Evolutionary conservation across 1,140 invertebrate genomes (phyloP).

Genomic region (Drosophila subobscura): DNA sequence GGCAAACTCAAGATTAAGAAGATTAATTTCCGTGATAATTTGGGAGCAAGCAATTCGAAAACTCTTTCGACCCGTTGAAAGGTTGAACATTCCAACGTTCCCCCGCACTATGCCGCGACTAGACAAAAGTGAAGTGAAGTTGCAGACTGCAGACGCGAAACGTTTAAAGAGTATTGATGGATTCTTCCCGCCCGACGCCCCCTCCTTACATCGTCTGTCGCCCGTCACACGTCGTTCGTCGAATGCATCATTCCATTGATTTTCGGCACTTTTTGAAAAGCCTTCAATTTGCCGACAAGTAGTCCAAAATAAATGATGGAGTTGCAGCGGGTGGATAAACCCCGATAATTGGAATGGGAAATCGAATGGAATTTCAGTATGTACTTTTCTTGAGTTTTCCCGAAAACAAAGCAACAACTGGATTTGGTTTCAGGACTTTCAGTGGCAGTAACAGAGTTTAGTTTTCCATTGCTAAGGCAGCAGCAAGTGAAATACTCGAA

Average conservation of each 20-base stretch:
- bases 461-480: no score
- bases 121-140: conserved; percentile 38
- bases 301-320: conserved; percentile 33
- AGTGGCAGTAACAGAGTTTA: no score
- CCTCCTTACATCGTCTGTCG: no score
- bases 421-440: no score
- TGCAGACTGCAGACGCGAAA: conserved; percentile 34
- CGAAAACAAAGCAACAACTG: no score
- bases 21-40: conserved; percentile 78
- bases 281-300: conserved; percentile 48
- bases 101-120: conserved; percentile 7
- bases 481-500: no score
- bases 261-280: conserved; percentile 74
- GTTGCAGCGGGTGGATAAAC: neutral
- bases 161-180: conserved; percentile 57
- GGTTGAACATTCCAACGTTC: conserved; percentile 49
- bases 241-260: conserved; percentile 48
- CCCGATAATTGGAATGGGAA: no score
- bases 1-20: conserved; percentile 74
- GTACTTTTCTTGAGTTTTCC: no score
- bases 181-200: conserved; percentile 26
- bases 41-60: conserved; percentile 31
- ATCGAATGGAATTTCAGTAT: no score
- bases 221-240: conserved; percentile 55
- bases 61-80: conserved; percentile 67